Percentiles rank a stretch among this genome's conserved stretches.
phyloP scores from a whole-genome alignment of 1,140 invertebrate species.

The Macrotrachela quadricornifera region DNA sequence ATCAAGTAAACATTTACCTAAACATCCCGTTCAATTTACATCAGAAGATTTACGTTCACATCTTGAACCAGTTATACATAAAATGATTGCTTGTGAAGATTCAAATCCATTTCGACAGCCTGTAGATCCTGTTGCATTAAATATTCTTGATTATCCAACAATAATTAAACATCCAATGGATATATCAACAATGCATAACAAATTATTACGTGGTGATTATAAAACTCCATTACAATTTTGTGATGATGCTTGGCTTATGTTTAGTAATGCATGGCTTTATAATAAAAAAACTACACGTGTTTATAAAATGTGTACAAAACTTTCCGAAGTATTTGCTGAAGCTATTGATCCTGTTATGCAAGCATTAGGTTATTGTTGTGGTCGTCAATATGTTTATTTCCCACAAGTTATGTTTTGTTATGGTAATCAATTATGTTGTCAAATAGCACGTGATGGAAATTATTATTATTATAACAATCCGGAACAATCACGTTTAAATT shows the following conservation, averaged over 20 bases:
- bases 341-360: constrained; percentile 98
- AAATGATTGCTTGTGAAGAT: constrained; percentile 33
- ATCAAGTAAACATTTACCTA: too few relatives aligned
- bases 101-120: constrained; percentile 82
- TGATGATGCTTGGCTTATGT: constrained; percentile 99
- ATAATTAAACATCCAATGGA: constrained; percentile 97
- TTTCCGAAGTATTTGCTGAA: constrained; percentile 87
- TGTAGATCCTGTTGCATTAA: constrained; percentile 58
- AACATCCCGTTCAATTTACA: too few relatives aligned
- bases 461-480: constrained; percentile 96
- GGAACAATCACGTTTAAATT: constrained; percentile 31
- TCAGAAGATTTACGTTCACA: not conserved
- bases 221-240: constrained; percentile 96
- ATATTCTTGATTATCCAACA: constrained; percentile 72
- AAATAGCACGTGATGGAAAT: constrained; percentile 86
- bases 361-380: constrained; percentile 88
- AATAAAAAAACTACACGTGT: constrained; percentile 93
- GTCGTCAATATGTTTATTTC: constrained; percentile 91
- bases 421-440: constrained; percentile 80
- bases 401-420: constrained; percentile 96
- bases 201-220: constrained; percentile 78
- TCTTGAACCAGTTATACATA: not conserved
- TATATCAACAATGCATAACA: constrained; percentile 60
- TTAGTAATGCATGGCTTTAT: constrained; percentile 98
- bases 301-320: constrained; percentile 91